Conservation (phyloP, 2,797 vertebrate species). For the Serranus cabrilla region DNA sequence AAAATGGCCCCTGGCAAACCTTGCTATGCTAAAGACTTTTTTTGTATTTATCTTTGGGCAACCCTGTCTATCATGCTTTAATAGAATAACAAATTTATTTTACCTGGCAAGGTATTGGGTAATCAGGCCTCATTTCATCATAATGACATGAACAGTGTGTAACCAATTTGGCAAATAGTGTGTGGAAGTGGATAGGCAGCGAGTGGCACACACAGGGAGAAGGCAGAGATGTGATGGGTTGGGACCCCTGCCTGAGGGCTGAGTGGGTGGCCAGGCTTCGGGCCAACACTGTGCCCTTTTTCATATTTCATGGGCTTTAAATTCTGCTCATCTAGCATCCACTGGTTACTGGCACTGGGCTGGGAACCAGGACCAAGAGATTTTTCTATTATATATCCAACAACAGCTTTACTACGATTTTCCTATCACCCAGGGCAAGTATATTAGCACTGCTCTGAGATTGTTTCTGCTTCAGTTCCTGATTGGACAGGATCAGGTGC, state of each 20-base stretch:
- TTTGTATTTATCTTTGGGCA: conserved; percentile 74
- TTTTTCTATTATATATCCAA: conserved; percentile 45
- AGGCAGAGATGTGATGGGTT: conserved; percentile 54
- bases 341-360: conserved; percentile 39
- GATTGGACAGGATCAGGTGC: conserved; percentile 16
- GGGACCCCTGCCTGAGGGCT: conserved; percentile 66
- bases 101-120: conserved; percentile 73
- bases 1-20: conserved; percentile 84
- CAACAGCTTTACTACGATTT: conserved; percentile 46
- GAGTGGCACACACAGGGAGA: conserved; percentile 16
- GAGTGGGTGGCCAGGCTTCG: conserved; percentile 69
- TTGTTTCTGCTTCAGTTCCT: conserved; percentile 15
- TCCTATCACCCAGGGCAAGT: conserved; percentile 25
- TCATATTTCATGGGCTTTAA: conserved; percentile 78
- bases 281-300: conserved; percentile 73
- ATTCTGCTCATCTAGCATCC: conserved; percentile 63
- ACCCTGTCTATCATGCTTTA: conserved; percentile 70
- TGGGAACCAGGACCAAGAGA: conserved; percentile 32
- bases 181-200: conserved; percentile 41
- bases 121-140: conserved; percentile 75
- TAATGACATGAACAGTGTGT: conserved; percentile 68
- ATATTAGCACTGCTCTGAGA: not conserved
- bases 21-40: conserved; percentile 75
- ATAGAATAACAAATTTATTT: conserved; percentile 82
- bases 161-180: conserved; percentile 67